Conservation (phyloP, 2,797 vertebrate genomes). For the Lophotriccus pileatus region DNA sequence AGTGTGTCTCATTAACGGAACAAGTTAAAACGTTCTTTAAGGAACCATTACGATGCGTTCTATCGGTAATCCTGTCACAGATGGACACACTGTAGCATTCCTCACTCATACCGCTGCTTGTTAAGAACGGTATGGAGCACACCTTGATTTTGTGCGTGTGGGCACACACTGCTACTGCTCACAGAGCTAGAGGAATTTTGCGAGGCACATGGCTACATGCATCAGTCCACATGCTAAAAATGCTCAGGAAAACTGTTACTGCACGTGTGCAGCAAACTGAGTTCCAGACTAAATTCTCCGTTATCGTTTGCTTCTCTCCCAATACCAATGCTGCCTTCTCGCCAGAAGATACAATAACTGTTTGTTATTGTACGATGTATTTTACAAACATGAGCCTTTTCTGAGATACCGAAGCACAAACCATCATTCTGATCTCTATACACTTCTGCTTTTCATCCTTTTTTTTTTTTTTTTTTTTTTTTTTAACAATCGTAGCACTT, state of each 20-base stretch:
- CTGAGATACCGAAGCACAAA: neutral
- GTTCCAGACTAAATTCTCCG: neutral
- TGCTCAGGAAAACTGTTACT: neutral
- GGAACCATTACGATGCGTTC: accelerated
- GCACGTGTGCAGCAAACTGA: neutral
- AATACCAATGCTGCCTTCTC: neutral
- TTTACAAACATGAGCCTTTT: neutral
- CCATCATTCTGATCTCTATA: neutral
- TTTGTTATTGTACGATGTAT: neutral
- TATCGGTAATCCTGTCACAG: neutral
- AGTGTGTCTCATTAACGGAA: neutral
- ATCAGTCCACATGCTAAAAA: conserved; percentile 36
- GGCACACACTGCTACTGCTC: neutral
- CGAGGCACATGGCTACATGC: conserved; percentile 37
- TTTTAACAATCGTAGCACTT: neutral
- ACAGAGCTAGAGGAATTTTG: neutral
- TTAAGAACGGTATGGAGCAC: neutral
- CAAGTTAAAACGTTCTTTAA: neutral
- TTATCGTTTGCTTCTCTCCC: neutral
- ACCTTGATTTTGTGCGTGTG: neutral
- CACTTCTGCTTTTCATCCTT: neutral
- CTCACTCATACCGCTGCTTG: neutral
- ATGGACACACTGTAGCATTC: neutral
- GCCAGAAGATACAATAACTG: neutral
- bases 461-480: neutral